phyloP scores from a whole-genome alignment of 2,797 vertebrate genomes.

The Enteromius radiatus region DNA sequence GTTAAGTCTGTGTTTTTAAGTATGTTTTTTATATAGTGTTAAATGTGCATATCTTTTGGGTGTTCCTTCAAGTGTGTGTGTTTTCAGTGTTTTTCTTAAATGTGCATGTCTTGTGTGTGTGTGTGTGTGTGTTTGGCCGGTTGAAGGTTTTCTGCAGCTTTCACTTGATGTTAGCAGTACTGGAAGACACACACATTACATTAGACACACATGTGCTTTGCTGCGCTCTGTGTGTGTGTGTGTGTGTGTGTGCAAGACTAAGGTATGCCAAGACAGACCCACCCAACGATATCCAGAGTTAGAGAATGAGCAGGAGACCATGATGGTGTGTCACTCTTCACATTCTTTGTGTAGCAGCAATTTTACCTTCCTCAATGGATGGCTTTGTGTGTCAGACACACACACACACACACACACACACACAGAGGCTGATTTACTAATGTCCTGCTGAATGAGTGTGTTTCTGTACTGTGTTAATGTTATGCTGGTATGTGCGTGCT shows the following conservation, averaged over 20 bases:
- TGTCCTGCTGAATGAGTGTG: constrained; percentile 6
- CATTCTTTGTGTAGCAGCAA: constrained; percentile 54
- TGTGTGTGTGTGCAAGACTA: constrained; percentile 22
- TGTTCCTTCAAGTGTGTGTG: no score
- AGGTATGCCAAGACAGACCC: constrained; percentile 33
- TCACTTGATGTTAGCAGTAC: neutral
- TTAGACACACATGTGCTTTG: constrained; percentile 3
- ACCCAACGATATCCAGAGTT: constrained; percentile 21
- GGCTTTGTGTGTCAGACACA: constrained; percentile 60
- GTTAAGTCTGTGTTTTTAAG: constrained; percentile 36
- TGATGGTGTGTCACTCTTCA: constrained; percentile 31
- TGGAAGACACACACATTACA: constrained; percentile 12
- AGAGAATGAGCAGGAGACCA: neutral
- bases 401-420: constrained; percentile 15
- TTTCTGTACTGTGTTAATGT: constrained; percentile 4
- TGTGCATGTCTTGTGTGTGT: neutral
- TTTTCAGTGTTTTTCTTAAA: neutral
- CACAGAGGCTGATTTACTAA: neutral
- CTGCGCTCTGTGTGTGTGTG: constrained; percentile 9
- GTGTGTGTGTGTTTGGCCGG: neutral
- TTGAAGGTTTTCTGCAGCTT: neutral
- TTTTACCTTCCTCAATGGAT: constrained; percentile 67
- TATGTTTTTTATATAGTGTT: no score
- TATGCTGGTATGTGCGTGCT: constrained; percentile 9
- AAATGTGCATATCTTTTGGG: neutral